Evolutionary conservation across 2,888 invertebrate species (phyloP), one percentile per base, ranked within the genome.

Genomic region (Erebia palarica): DNA sequence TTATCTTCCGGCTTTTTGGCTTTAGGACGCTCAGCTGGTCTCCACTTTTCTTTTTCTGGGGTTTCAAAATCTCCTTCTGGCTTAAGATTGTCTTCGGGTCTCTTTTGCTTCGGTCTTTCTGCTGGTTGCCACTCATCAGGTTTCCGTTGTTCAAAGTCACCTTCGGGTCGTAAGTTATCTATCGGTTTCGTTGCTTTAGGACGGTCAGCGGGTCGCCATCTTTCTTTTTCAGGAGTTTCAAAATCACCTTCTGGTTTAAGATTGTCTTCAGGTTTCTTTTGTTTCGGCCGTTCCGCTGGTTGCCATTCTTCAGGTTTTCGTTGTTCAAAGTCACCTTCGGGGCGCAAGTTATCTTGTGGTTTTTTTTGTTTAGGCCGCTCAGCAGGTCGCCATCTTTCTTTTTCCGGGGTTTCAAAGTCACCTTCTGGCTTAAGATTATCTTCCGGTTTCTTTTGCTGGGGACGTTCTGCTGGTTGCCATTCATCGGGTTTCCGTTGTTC

Each of bases 21-120:
- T 76, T 70, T 69, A 4, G 57, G 82, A 13, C 83, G 68, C 75
- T 94, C 94, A 7, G 90, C 92, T 27, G 92, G 93, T 60, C 86
- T 84, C 85, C 93, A 88, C 72, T 87, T 79, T 78, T 95, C 95
- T 0, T 94, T 92, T 65, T 84, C 84, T 0, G 91, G 94, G 63
- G 80, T 78, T 64, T 94, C 94, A 79, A 96, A 95, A 11, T 95
- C 94, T 0, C 95, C 95, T 82, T 96, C 95, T 0, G 94, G 93
- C 59, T 79, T 82, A 0, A 94, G 79, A 78, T 94, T 94, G 77
- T 94, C 94, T 49, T 90, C 79, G 2, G 90, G 94, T 76, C 84
- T 87, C 9, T 82, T 89, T 68, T 83, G 91, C 14, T 80, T 80
- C 1, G 90, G 91, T 53, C 94, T 82, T 76, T 92, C 94, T 13